Conservation (phyloP, 2,113 vertebrate genomes). For the Trachemys scripta region DNA sequence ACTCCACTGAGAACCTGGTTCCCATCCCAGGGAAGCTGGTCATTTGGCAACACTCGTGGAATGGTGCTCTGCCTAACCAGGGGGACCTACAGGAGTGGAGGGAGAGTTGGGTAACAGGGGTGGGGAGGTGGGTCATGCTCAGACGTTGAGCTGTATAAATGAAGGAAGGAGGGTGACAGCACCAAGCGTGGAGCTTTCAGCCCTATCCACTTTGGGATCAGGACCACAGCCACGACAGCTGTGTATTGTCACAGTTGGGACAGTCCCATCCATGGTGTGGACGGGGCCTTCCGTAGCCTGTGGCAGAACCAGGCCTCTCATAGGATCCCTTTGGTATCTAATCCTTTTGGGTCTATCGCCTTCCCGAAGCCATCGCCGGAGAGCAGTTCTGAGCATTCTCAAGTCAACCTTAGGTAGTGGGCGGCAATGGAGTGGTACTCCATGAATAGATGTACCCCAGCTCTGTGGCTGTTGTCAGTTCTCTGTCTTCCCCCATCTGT, state of each 20-base stretch:
- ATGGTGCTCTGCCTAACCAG: neutral
- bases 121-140: neutral
- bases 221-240: neutral
- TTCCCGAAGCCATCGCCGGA: neutral
- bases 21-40: neutral
- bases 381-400: neutral
- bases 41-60: neutral
- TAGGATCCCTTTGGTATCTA: neutral
- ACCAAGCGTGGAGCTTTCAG: rapidly evolving
- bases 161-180: rapidly evolving
- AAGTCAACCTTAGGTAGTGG: neutral
- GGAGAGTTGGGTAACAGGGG: neutral
- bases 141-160: neutral
- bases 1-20: neutral
- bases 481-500: conserved; percentile 54
- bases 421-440: neutral
- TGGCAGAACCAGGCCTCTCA: neutral
- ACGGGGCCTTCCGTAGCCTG: neutral
- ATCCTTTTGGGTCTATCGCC: neutral
- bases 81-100: neutral
- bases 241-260: neutral
- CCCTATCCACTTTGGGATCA: neutral
- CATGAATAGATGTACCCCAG: conserved; percentile 27
- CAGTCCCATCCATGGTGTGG: rapidly evolving
- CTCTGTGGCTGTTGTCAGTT: conserved; percentile 19